Base-by-base conservation (phyloP, 1,140 invertebrate genomes). In the Laodelphax striatellus region DNA sequence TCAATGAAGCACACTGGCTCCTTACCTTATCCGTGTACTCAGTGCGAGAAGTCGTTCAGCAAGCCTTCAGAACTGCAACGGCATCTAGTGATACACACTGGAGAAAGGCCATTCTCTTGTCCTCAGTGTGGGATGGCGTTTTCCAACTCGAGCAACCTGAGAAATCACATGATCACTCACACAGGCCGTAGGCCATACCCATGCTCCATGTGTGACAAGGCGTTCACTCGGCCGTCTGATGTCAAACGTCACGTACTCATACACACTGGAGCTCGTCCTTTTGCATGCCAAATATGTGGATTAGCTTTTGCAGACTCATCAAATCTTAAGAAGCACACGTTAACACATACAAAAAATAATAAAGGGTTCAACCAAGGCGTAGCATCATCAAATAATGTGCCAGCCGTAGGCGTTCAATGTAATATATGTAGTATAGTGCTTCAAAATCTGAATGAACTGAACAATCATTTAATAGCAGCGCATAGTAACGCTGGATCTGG, bases 21-120 rank as follows among this genome's bases (percentile, higher is more conserved):
- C 46, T 75, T 79, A 24, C 78, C 78, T 34, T 79, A 82, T 65
- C 72, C 76, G 19, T 84, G 82, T 66, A 69, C 72, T 8, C 67
- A 77, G 11, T 84, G 82, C 62, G 75, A 76, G 41, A 83, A 83
- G 67, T 72, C 66, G 9, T 73, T 73, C 57, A 63, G 62, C 24
- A 67, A 67, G 59, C 64, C 64, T 22, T 64, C 64, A 21, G 67
- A 68, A 57, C 56, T 69, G 19, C 63, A 63, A 10, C 53, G 63
- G 22, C 69, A 70, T 57, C 60, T 52, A 31, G 54, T 63, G 8
- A 62, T 64, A 22, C 69, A 70, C 50, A 65, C 70, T 21, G 82
- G 83, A 4, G 85, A 87, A 69, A 84, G 84, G 72, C 80, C 84
- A 41, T 88, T 86, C 69, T 78, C 83, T 61, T 88, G 85, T 68